Evolutionary conservation across 2,888 invertebrate genomes (phyloP).

Genomic region (Chaetogeoica ovagalla): DNA sequence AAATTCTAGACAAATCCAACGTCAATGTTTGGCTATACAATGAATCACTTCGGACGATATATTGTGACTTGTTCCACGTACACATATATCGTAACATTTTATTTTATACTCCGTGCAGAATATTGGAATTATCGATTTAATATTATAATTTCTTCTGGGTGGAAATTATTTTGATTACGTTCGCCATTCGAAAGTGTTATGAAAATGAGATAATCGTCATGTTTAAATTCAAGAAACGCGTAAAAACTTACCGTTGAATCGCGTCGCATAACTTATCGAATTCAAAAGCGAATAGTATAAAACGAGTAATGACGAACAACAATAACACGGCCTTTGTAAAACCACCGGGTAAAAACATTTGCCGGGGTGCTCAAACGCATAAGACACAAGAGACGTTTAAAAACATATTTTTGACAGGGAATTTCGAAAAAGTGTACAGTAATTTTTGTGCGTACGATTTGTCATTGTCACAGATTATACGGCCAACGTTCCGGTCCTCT

Average conservation of each 20-base stretch:
- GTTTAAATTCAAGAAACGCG: neutral
- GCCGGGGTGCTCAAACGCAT: neutral
- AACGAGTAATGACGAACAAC: neutral
- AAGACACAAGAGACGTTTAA: slow-evolving; percentile 32
- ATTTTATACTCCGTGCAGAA: too few species aligned
- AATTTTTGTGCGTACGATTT: slow-evolving; percentile 42
- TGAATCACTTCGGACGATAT: too few species aligned
- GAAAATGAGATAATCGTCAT: too few species aligned
- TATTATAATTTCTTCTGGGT: too few species aligned
- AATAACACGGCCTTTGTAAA: neutral
- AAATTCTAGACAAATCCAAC: neutral
- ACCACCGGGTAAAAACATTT: neutral
- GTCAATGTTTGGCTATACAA: too few species aligned
- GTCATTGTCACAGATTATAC: slow-evolving; percentile 49
- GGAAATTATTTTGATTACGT: too few species aligned
- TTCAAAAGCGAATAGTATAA: neutral
- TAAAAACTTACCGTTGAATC: neutral
- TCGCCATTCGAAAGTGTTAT: too few species aligned
- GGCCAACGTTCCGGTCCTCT: slow-evolving; percentile 1
- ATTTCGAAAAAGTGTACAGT: slow-evolving; percentile 13
- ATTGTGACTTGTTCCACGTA: too few species aligned
- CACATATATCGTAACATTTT: too few species aligned
- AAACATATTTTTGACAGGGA: slow-evolving; percentile 45
- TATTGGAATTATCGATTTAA: too few species aligned
- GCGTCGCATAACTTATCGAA: neutral